These are phyloP conservation scores for Lepeophtheirus nordmannii DNA, from an alignment of 2,888 invertebrate genomes.

Conservation along the genomic window DNA sequence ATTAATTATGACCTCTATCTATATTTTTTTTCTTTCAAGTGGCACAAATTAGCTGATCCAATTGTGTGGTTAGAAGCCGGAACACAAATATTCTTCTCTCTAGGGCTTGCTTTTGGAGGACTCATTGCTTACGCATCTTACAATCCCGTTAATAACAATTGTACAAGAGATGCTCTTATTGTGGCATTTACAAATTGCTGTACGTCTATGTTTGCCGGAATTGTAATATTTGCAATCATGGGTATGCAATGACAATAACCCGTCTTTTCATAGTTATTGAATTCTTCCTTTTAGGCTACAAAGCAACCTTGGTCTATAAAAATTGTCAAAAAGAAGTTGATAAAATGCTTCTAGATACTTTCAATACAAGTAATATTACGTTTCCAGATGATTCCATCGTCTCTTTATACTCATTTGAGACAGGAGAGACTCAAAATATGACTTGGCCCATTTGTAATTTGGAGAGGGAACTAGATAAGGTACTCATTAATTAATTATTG, in stretches of 20 bases:
- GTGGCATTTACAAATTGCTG: slow-evolving; percentile 83
- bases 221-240: slow-evolving; percentile 87
- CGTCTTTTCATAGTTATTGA: neutral
- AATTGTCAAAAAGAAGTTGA: slow-evolving; percentile 45
- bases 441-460: slow-evolving; percentile 57
- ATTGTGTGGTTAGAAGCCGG: slow-evolving; percentile 95
- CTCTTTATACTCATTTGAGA: slow-evolving; percentile 29
- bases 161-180: slow-evolving; percentile 78
- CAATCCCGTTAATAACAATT: slow-evolving; percentile 91
- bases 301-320: slow-evolving; percentile 67
- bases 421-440: slow-evolving; percentile 38
- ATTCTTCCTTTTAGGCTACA: slow-evolving; percentile 46
- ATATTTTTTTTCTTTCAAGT: slow-evolving; percentile 37
- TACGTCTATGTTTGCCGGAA: slow-evolving; percentile 90
- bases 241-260: slow-evolving; percentile 38
- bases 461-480: slow-evolving; percentile 70
- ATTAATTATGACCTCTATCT: neutral
- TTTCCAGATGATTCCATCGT: slow-evolving; percentile 29
- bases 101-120: slow-evolving; percentile 87
- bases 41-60: slow-evolving; percentile 77
- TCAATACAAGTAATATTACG: slow-evolving; percentile 28
- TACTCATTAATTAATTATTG: slow-evolving; percentile 37
- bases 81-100: slow-evolving; percentile 90
- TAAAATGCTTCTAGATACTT: slow-evolving; percentile 26
- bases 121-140: slow-evolving; percentile 91